phyloP scores from a whole-genome alignment of 2,888 invertebrate species.

The Phytoseiulus persimilis region DNA sequence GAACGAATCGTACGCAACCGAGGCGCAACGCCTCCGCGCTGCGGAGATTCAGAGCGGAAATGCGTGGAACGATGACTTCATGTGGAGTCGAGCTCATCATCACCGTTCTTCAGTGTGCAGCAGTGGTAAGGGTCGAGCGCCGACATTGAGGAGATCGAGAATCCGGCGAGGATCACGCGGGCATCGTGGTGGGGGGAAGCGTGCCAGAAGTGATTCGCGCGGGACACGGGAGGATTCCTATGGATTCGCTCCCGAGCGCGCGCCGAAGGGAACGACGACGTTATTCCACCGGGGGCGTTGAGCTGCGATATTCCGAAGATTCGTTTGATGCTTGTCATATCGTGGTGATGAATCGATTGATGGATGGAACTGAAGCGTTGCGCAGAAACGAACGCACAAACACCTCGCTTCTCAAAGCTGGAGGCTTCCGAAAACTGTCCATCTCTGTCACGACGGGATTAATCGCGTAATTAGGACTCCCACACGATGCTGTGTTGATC shows the following conservation, averaged over 20 bases:
- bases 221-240: too few species aligned
- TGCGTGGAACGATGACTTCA: background rate
- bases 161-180: too few species aligned
- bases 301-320: background rate
- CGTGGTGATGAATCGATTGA: background rate
- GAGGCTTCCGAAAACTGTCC: background rate
- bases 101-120: background rate
- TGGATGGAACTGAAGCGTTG: background rate
- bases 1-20: background rate
- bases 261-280: background rate
- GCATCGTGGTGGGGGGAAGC: too few species aligned
- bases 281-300: background rate
- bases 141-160: background rate
- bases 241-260: too few species aligned
- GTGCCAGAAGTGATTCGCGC: too few species aligned
- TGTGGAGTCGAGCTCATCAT: background rate
- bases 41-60: background rate
- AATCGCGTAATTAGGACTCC: slow-evolving; percentile 5
- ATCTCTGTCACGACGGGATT: slow-evolving; percentile 5
- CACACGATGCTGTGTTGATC: background rate
- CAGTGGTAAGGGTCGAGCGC: background rate
- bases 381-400: background rate
- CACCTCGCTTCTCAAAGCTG: background rate
- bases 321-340: background rate
- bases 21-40: background rate